A percentile compares a stretch with the other conserved stretches of the same genome.
These are phyloP conservation scores for Tonatia bakeri DNA, from an alignment of 2,113 vertebrate species.

Conservation along the genomic window DNA sequence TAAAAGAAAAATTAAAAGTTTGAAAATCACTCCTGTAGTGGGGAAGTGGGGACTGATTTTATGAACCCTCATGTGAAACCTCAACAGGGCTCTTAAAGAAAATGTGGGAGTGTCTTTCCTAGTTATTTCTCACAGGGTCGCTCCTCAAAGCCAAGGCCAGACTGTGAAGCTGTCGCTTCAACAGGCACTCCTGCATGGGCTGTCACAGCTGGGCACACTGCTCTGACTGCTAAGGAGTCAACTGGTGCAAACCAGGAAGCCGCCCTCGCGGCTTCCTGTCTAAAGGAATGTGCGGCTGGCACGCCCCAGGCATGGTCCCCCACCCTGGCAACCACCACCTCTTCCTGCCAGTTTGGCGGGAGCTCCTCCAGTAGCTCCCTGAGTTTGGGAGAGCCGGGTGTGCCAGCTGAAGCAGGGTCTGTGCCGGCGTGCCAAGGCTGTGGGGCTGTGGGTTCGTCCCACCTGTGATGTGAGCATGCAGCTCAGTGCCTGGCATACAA, in stretches of 20 bases:
- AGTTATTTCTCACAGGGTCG: background rate
- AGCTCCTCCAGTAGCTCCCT: background rate
- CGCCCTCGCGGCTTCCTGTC: background rate
- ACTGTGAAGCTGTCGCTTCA: background rate
- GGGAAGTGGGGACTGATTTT: background rate
- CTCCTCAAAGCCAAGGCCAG: background rate
- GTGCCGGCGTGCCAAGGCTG: accelerated
- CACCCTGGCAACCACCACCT: background rate
- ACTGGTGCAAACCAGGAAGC: background rate
- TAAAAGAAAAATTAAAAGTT: background rate
- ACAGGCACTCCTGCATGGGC: background rate
- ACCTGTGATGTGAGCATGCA: accelerated
- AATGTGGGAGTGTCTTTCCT: background rate
- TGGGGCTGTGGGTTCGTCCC: accelerated
- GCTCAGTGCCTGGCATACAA: background rate
- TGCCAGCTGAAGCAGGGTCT: background rate
- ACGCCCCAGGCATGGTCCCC: accelerated
- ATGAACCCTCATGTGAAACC: background rate
- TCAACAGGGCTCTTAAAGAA: background rate
- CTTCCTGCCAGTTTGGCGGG: background rate
- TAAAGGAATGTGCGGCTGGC: background rate
- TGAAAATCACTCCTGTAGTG: background rate
- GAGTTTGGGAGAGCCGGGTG: background rate
- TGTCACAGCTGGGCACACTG: background rate
- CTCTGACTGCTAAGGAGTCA: background rate